Percentiles rank a stretch among this genome's conserved stretches.
Evolutionary conservation across 2,888 invertebrate genomes (phyloP).

Genomic region (Syrista parreyssii): DNA sequence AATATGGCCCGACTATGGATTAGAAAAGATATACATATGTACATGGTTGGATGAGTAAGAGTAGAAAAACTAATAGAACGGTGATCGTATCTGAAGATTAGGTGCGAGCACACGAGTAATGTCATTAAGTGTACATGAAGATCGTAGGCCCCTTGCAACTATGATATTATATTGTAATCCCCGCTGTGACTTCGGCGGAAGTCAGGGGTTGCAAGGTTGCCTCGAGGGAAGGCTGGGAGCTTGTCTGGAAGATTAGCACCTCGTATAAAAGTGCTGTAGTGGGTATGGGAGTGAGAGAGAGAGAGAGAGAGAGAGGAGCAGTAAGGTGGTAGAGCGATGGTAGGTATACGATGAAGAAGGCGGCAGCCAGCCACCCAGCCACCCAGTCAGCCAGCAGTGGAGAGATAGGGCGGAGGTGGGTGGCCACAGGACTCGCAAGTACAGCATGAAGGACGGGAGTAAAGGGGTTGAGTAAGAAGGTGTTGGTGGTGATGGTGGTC

Average conservation of each 20-base stretch:
- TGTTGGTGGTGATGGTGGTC: background rate
- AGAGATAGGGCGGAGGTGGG: background rate
- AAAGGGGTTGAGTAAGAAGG: background rate
- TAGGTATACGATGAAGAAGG: background rate
- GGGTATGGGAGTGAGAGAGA: constrained; percentile 35
- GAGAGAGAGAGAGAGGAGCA: constrained; percentile 13
- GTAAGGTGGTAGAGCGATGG: background rate
- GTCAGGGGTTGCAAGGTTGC: constrained; percentile 21
- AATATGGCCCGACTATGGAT: background rate
- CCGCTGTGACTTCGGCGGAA: constrained; percentile 44
- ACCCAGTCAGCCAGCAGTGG: background rate
- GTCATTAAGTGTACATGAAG: background rate
- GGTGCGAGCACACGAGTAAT: background rate
- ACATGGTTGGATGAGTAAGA: too few species aligned
- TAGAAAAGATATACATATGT: background rate
- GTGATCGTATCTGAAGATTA: background rate
- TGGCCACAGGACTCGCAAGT: background rate
- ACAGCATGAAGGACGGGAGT: background rate
- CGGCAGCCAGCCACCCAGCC: background rate
- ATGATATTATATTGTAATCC: constrained; percentile 62
- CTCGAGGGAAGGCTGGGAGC: constrained; percentile 34
- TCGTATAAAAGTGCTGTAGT: constrained; percentile 64
- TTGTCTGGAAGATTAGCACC: constrained; percentile 66
- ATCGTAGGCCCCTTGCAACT: background rate
- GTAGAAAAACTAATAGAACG: background rate